phyloP scores from a whole-genome alignment of 2,888 invertebrate species.

The Amphiduros pacificus region DNA sequence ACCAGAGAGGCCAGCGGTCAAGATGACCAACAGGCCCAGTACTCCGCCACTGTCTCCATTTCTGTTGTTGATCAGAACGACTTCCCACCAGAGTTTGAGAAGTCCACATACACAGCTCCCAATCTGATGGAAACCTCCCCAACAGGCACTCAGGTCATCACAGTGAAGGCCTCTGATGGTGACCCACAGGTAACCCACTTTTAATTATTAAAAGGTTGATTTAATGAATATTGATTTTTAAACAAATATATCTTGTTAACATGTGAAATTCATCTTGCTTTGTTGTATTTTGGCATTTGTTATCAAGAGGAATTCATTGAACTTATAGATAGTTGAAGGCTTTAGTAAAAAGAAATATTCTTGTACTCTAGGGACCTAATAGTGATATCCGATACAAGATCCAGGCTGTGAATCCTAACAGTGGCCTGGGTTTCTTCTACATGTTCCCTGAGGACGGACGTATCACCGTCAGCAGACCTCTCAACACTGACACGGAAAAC shows the following conservation, averaged over 20 bases:
- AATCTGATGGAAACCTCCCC: constrained; percentile 33
- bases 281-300: not conserved
- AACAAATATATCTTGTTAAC: no score
- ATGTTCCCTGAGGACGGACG: constrained; percentile 32
- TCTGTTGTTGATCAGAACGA: constrained; percentile 48
- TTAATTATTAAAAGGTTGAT: no score
- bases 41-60: constrained; percentile 38
- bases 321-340: no score
- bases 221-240: no score
- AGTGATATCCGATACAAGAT: constrained; percentile 29
- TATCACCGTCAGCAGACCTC: constrained; percentile 26
- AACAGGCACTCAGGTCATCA: constrained; percentile 30
- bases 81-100: constrained; percentile 36
- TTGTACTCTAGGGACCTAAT: constrained; percentile 22
- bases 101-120: constrained; percentile 18
- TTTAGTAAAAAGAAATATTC: no score
- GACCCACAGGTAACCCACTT: constrained; percentile 34
- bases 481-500: constrained; percentile 12
- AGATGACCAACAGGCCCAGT: constrained; percentile 29
- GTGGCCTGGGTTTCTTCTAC: constrained; percentile 27
- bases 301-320: no score
- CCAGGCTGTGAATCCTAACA: constrained; percentile 18
- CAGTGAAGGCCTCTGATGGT: constrained; percentile 31
- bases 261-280: no score
- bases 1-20: constrained; percentile 43